Evolutionary conservation across 2,797 vertebrate genomes (phyloP), one percentile per base, ranked within the genome.

Genomic region (Poeciliopsis paucimaculata): DNA sequence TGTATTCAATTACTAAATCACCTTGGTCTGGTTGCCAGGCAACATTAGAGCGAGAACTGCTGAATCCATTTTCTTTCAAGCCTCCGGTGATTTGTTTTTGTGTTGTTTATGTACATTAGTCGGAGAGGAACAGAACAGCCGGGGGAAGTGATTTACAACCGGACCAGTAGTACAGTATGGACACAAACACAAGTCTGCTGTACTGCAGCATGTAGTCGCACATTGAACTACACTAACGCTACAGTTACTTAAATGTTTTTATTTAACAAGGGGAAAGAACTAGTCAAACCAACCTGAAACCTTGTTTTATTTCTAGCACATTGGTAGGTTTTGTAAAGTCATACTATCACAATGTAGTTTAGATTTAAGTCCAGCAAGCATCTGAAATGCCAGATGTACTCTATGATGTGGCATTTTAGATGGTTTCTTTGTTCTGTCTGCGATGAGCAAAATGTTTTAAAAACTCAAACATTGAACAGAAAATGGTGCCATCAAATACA

Each of bases 11-110:
- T 89, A 84, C 83, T 72, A 86, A 88, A 90, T 92, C 90, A 91
- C 92, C 89, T 92, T 90, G 90, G 82, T 86, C 43, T 77, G 86
- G 91, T 93, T 94, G 91, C 92, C 90, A 90, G 86, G 93, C 91
- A 94, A 94, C 92, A 80, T 93, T 92, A 87, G 79, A 57, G 76
- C 77, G 41, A 88, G 86, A 90, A 81, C 81, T 26, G 39, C 87
- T 86, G 87, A 86, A 84, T 91, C 83, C 78, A 87, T 91, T 90
- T 87, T 79, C 86, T 77, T 87, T 79, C 82, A 84, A 34, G 84
- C 51, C 76, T 87, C 77, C 26, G 71, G 84, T 90, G 84, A 91
- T 92, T 91, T 84, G 84, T 91, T 87, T 91, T 86, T 73, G 68
- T 88, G 84, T 90, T 91, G 86, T 90, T 93, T 89, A 82, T 90